Conservation (phyloP, 2,113 vertebrate genomes). For the Syngnathus typhle region DNA sequence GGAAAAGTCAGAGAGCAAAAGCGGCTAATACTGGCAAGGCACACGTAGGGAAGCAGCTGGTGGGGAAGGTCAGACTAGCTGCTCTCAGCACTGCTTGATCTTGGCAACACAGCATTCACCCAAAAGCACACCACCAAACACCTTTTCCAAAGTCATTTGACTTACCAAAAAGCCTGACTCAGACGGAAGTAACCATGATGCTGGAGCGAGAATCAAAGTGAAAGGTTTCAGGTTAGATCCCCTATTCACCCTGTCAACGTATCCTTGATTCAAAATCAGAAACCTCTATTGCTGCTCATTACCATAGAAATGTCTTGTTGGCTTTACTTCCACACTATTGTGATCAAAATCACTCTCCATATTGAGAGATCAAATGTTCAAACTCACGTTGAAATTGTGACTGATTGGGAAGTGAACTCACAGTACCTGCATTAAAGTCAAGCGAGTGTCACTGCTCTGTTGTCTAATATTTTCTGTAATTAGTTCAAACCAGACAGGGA, state of each 20-base stretch:
- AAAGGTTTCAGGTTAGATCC: background rate
- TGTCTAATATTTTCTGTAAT: too few species aligned
- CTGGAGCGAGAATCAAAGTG: background rate
- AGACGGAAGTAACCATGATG: slow-evolving; percentile 34
- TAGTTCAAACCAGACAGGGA: too few species aligned
- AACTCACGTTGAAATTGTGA: too few species aligned
- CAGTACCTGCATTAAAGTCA: too few species aligned
- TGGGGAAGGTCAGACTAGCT: slow-evolving; percentile 66
- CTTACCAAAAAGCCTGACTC: slow-evolving; percentile 18
- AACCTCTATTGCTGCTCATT: background rate
- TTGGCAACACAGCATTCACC: slow-evolving; percentile 48
- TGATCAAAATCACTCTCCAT: background rate
- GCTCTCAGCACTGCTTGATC: slow-evolving; percentile 54
- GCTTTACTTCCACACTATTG: background rate
- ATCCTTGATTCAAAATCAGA: background rate
- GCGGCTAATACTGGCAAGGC: slow-evolving; percentile 30
- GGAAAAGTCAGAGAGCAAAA: slow-evolving; percentile 22
- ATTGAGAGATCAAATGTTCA: too few species aligned
- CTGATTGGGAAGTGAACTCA: too few species aligned
- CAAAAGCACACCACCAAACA: slow-evolving; percentile 19
- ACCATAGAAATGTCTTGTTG: background rate
- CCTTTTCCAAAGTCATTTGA: slow-evolving; percentile 30
- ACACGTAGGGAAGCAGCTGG: slow-evolving; percentile 56
- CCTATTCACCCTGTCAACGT: background rate
- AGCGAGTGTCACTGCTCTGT: too few species aligned